Evolutionary conservation across 2,113 vertebrate genomes (phyloP).

Genomic region (Platichthys stellatus): DNA sequence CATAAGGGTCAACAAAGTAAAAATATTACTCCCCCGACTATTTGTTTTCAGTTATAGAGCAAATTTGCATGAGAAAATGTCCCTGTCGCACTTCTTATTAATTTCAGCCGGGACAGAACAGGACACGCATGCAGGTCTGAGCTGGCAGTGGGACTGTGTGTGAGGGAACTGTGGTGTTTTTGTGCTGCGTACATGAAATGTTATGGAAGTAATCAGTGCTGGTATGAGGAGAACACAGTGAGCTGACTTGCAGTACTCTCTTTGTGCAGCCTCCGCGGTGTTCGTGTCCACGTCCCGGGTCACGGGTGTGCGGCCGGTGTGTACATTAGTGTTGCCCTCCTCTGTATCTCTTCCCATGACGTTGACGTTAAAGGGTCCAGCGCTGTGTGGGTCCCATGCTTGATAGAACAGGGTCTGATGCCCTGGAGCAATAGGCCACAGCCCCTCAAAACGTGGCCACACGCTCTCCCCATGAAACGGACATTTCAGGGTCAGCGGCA

Average conservation of each 20-base stretch:
- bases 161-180: not conserved
- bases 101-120: too few relatives aligned
- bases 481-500: slow-evolving; percentile 64
- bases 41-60: not conserved
- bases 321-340: slow-evolving; percentile 35
- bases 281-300: slow-evolving; percentile 29
- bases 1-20: slow-evolving; percentile 1
- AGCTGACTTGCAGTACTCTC: not conserved
- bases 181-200: slow-evolving; percentile 17
- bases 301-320: slow-evolving; percentile 33
- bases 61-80: not conserved
- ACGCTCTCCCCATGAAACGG: slow-evolving; percentile 31
- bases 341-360: slow-evolving; percentile 33
- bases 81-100: not conserved
- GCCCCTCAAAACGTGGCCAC: slow-evolving; percentile 31
- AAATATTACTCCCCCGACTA: not conserved
- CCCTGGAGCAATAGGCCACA: slow-evolving; percentile 68
- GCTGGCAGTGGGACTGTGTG: not conserved
- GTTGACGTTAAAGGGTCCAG: slow-evolving; percentile 54
- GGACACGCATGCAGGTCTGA: too few relatives aligned
- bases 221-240: slow-evolving; percentile 1
- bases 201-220: slow-evolving; percentile 7
- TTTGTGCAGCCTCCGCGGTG: not conserved
- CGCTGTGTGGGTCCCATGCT: slow-evolving; percentile 43
- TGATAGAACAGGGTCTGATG: slow-evolving; percentile 50